Conservation (phyloP, 2,797 vertebrate species). For the Dendrocincla tyrannina region DNA sequence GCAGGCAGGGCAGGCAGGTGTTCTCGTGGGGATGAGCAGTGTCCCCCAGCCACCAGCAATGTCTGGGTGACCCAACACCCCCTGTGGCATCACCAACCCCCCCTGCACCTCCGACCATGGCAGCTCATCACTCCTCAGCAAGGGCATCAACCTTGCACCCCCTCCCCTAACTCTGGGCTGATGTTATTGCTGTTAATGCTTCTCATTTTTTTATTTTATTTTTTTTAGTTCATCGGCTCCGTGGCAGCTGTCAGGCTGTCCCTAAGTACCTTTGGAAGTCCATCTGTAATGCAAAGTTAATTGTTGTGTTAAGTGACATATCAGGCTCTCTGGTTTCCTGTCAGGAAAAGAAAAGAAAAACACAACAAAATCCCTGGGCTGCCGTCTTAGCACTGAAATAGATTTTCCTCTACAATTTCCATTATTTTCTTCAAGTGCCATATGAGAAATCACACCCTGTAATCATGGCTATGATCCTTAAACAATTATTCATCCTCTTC, state of each 20-base stretch:
- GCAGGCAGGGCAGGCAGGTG: not conserved
- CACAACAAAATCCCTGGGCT: not conserved
- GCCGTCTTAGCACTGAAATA: not conserved
- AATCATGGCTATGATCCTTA: constrained; percentile 41
- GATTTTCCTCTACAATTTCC: constrained; percentile 21
- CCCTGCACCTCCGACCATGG: not conserved
- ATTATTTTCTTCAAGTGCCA: not conserved
- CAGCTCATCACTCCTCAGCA: not conserved
- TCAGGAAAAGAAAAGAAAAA: not conserved
- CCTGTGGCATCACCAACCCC: not conserved
- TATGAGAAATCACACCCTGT: constrained; percentile 28
- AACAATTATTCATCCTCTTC: constrained; percentile 45
- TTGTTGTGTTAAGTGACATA: not conserved
- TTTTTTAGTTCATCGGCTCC: not conserved
- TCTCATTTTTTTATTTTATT: not conserved
- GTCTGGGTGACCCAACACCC: accelerated
- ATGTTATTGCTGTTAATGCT: not conserved
- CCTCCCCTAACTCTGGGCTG: not conserved
- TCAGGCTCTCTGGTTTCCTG: not conserved
- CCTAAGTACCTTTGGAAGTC: not conserved
- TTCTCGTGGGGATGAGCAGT: accelerated
- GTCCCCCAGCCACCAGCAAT: not conserved
- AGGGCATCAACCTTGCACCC: accelerated
- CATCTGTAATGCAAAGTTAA: not conserved
- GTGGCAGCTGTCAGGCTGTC: not conserved